Base-by-base conservation (phyloP, 2,888 invertebrate genomes). In the Molanna angustata region DNA sequence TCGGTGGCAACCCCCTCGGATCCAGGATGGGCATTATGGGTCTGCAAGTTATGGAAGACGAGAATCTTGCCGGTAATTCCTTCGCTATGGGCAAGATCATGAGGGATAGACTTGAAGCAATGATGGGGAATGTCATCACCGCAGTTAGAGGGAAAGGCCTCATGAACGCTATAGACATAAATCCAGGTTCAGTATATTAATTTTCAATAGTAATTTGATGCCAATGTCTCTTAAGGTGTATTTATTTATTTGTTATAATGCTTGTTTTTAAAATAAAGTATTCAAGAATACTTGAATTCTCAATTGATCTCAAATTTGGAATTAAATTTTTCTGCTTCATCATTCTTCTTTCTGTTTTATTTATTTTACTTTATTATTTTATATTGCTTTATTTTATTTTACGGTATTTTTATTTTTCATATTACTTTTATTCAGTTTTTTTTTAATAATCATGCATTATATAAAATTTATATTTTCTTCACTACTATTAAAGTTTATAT, bases 1-100 rank as follows among this genome's bases (percentile, higher is more conserved):
- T 87, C 63, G 91, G 91, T 4, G 91, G 91, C 1, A 92, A 90
- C 69, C 89, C 91, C 0, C 69, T 93, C 16, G 90, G 85, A 0
- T 85, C 85, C 58, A 80, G 80, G 65, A 80, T 93, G 0, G 90
- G 88, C 1, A 78, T 88, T 41, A 84, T 85, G 43, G 85, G 90
- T 2, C 69, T 93, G 2, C 76, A 85, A 67, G 84, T 90, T 32
- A 63, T 90, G 41, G 80, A 86, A 65, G 87, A 90, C 57, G 90
- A 92, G 65, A 82, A 84, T 40, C 67, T 93, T 33, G 78, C 84
- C 0, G 86, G 87, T 52, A 89, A 89, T 66, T 79, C 91, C 0
- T 76, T 76, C n/a, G 75, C 72, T 62, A 74, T 90, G 72, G 91
- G 91, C 1, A 69, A 80, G 57, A 67, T 88, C 1, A 73, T 91